Percentiles rank a stretch among this genome's conserved stretches.
phyloP scores from a whole-genome alignment of 2,113 vertebrate species.

The Grantiella picta region DNA sequence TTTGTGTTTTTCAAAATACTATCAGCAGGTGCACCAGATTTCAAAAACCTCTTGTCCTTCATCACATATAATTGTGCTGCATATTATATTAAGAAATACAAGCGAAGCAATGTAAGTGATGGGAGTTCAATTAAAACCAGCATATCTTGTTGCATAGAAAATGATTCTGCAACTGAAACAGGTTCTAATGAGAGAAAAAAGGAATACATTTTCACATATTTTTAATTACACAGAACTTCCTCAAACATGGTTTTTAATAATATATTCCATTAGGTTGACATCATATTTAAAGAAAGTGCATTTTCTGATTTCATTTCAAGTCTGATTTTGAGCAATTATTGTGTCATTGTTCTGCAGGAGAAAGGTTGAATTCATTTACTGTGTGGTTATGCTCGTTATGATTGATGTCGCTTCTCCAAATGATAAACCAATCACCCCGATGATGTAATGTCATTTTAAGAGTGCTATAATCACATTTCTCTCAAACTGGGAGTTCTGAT shows the following conservation, averaged over 20 bases:
- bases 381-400: slow-evolving; percentile 91
- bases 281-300: slow-evolving; percentile 78
- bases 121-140: slow-evolving; percentile 73
- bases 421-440: slow-evolving; percentile 98
- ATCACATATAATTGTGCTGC: slow-evolving; percentile 68
- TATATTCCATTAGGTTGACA: slow-evolving; percentile 81
- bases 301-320: slow-evolving; percentile 81
- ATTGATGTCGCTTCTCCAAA: slow-evolving; percentile 97
- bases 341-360: slow-evolving; percentile 85
- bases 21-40: slow-evolving; percentile 71
- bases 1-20: slow-evolving; percentile 65
- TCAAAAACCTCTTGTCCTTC: slow-evolving; percentile 75
- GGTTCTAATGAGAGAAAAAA: slow-evolving; percentile 69
- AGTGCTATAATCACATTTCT: slow-evolving; percentile 97
- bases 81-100: slow-evolving; percentile 74
- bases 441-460: slow-evolving; percentile 99
- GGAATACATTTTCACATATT: slow-evolving; percentile 74
- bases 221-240: slow-evolving; percentile 78
- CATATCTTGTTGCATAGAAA: slow-evolving; percentile 61
- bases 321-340: slow-evolving; percentile 89
- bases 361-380: slow-evolving; percentile 96
- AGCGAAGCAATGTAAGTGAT: slow-evolving; percentile 66
- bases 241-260: slow-evolving; percentile 82
- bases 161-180: slow-evolving; percentile 62
- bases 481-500: slow-evolving; percentile 92